Conservation (phyloP, 2,888 invertebrate species). For the Drosophila algonquin region DNA sequence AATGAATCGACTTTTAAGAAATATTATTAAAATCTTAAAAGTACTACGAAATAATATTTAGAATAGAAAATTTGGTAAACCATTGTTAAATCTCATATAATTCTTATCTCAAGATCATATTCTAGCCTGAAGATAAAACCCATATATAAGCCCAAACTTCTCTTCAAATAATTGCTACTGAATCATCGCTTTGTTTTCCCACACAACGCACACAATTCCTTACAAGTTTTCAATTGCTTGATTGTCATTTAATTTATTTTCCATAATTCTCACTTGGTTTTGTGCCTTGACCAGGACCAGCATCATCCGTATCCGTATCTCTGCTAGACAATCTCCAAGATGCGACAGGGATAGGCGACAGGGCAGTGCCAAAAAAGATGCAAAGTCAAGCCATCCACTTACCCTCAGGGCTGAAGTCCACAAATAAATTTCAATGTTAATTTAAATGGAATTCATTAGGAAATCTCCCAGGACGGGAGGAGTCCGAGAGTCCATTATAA, state of each 20-base stretch:
- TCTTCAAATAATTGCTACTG: conserved; percentile 4
- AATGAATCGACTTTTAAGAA: neutral
- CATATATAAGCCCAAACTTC: neutral
- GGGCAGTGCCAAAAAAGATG: conserved; percentile 56
- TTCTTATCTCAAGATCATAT: neutral
- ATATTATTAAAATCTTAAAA: neutral
- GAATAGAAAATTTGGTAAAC: too few species aligned
- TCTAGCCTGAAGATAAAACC: too few species aligned
- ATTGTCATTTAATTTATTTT: conserved; percentile 67
- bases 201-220: conserved; percentile 48
- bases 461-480: conserved; percentile 7
- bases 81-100: too few species aligned
- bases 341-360: conserved; percentile 43
- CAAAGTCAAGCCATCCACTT: conserved; percentile 59
- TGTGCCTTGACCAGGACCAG: conserved; percentile 57
- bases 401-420: conserved; percentile 59
- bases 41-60: too few species aligned
- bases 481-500: conserved; percentile 72
- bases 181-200: conserved; percentile 46
- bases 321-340: conserved; percentile 68
- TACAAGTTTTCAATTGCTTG: conserved; percentile 57
- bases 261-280: conserved; percentile 61
- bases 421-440: conserved; percentile 79
- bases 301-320: conserved; percentile 43
- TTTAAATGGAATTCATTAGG: conserved; percentile 74